Evolutionary conservation across 35 echinoderm and acorn worm genomes (phyloP), one percentile per base, ranked within the genome.

Genomic region (Stichopus chloronotus): DNA sequence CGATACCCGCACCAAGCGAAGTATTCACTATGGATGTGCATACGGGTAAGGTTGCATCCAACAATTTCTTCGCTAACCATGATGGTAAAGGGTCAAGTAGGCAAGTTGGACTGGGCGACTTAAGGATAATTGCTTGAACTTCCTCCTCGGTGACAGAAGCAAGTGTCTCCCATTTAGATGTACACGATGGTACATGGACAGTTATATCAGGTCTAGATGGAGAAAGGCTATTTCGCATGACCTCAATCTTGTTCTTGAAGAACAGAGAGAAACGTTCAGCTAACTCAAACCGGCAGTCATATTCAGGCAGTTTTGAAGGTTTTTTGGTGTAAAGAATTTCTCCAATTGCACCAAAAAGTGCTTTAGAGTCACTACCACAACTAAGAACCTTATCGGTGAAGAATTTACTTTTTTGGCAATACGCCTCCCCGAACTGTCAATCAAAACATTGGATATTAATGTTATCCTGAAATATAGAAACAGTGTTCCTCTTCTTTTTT

Each of bases 251-350:
- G n/a, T n/a, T n/a, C n/a, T n/a, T n/a, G n/a, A n/a, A n/a, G n/a
- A n/a, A n/a, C n/a, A n/a, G n/a, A n/a, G n/a, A n/a, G n/a, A n/a
- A n/a, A n/a, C n/a, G n/a, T n/a, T n/a, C n/a, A n/a, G n/a, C n/a
- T n/a, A n/a, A n/a, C n/a, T n/a, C n/a, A n/a, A n/a, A n/a, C n/a
- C n/a, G n/a, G n/a, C n/a, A n/a, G n/a, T n/a, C n/a, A 81, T 81
- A 52, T 23, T 81, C 78, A 52, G 78, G 78, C 78, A 52, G 24
- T 52, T 23, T 81, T n/a, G 78, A 52, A n/a, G 78, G 78, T 10
- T 52, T n/a, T n/a, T 81, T 81, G 78, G 78, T 81, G 78, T 81
- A 25, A 81, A 81, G 78, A 81, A 81, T 81, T n/a, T 81, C 78
- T 2, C 78, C 24, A 52, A 81, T 81, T 23, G 78, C 24, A n/a